Evolutionary conservation across 1,140 invertebrate species (phyloP), one percentile per base, ranked within the genome.

Genomic region (Psilanteris sp.): DNA sequence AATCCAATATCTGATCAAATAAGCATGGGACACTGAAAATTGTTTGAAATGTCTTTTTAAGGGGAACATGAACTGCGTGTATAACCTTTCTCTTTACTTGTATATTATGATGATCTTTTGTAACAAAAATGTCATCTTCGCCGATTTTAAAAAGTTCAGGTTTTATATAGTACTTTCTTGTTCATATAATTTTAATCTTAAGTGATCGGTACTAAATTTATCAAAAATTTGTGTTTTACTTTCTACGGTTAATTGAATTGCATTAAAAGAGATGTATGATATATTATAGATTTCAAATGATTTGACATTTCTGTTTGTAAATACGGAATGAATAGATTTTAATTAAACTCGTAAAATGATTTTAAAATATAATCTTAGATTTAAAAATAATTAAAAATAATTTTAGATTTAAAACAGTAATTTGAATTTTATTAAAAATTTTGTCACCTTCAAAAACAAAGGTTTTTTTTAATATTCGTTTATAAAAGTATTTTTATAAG

Each of bases 131-230:
- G n/a, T n/a, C n/a, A n/a, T n/a, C n/a, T 43, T 57, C 4, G 7
- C 52, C 52, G 4, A 57, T 43, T 57, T 57, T 15, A 57, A 43
- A 57, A 8, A 32, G 8, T 43, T 57, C 24, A 13, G 36, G 52
- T 32, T 24, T 24, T 13, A 57, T 18, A 27, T 32, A 43, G 16
- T 32, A 43, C 27, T 41, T 20, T 57, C 36, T 22, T 32, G 8
- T 43, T 57, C 24, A 31, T 29, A 57, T 0, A 31, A 11, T 18
- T 22, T 11, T 1, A 57, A 34, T 57, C 48, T 36, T 16, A 52
- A 37, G 9, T 52, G 11, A 8, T 52, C 48, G 1, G 48, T 18
- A n/a, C 4, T n/a, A 9, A 36, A 52, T 36, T 52, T 36, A 14
- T 37, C 11, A 26, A 52, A 52, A 14, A 57, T 31, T 8, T 43